A percentile compares a stretch with the other conserved stretches of the same genome.
Conservation (phyloP, 2,888 invertebrate species). For the Diachrysia chrysitis region DNA sequence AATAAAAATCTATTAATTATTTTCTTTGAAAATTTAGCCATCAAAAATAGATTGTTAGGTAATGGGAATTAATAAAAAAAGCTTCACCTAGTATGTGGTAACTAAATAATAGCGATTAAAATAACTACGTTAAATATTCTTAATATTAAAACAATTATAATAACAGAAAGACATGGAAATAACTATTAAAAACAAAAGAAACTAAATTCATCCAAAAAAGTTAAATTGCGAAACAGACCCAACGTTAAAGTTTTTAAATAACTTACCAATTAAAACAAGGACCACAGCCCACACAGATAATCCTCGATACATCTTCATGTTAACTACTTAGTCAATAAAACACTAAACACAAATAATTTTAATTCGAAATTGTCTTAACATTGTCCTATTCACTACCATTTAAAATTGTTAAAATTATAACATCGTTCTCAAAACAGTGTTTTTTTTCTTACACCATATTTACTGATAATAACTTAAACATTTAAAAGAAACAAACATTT, state of each 20-base stretch:
- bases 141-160: too few relatives aligned
- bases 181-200: too few relatives aligned
- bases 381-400: conserved; percentile 19
- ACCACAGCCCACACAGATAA: conserved; percentile 59
- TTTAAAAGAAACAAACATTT: conserved; percentile 18
- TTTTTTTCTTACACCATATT: background rate
- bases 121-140: too few relatives aligned
- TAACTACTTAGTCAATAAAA: conserved; percentile 39
- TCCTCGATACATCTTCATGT: conserved; percentile 62
- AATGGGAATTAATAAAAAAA: too few relatives aligned
- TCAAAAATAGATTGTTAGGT: too few relatives aligned
- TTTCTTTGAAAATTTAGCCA: too few relatives aligned
- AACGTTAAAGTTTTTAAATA: background rate
- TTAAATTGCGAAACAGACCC: too few relatives aligned
- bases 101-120: too few relatives aligned
- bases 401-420: conserved; percentile 13
- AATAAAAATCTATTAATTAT: too few relatives aligned
- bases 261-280: conserved; percentile 67
- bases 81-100: too few relatives aligned
- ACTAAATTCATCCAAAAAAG: too few relatives aligned
- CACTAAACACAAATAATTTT: conserved; percentile 39
- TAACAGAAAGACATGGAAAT: too few relatives aligned
- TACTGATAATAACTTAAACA: background rate
- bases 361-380: conserved; percentile 19
- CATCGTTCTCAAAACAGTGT: conserved; percentile 16